phyloP scores from a whole-genome alignment of 2,113 vertebrate genomes.

The Damaliscus lunatus region DNA sequence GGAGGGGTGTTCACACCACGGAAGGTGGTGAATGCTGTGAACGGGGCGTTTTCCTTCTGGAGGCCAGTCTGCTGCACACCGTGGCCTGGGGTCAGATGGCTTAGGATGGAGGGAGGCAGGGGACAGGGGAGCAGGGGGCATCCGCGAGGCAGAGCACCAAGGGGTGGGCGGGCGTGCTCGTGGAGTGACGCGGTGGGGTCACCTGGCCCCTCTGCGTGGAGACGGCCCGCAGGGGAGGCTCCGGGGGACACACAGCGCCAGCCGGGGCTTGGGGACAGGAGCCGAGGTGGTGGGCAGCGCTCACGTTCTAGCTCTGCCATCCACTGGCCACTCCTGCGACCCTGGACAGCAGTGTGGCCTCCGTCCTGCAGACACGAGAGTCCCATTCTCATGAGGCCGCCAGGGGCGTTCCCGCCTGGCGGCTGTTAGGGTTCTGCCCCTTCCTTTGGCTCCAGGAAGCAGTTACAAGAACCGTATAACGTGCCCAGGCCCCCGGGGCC shows the following conservation, averaged over 20 bases:
- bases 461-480: not conserved
- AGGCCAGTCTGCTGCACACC: too few species aligned
- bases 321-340: accelerated
- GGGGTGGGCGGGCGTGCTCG: accelerated
- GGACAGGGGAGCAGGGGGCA: not conserved
- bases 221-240: not conserved
- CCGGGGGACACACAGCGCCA: accelerated
- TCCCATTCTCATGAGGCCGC: not conserved
- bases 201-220: not conserved
- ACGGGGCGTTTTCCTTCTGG: not conserved
- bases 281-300: accelerated
- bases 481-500: not conserved
- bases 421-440: not conserved
- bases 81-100: not conserved
- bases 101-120: not conserved
- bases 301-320: too few species aligned
- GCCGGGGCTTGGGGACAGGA: not conserved
- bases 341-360: not conserved
- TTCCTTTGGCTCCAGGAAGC: not conserved
- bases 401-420: accelerated
- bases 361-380: not conserved
- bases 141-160: not conserved
- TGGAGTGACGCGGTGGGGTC: accelerated
- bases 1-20: not conserved
- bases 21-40: not conserved